Evolutionary conservation across 2,113 vertebrate genomes (phyloP).

Genomic region (Spheniscus mendiculus): DNA sequence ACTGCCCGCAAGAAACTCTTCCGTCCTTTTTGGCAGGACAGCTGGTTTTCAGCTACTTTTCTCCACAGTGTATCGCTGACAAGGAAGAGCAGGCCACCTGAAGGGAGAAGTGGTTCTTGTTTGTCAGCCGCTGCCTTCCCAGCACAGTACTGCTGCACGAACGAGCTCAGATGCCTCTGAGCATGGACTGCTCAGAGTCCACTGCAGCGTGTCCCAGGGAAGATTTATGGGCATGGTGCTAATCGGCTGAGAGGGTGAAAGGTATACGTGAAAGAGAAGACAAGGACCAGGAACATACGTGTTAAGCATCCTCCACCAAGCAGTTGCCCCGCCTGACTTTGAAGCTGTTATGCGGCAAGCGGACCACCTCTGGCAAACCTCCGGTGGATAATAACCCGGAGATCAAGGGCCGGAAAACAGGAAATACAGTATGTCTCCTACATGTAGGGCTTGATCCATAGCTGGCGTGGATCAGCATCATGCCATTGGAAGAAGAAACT

Average conservation of each 20-base stretch:
- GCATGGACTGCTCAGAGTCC: too few relatives aligned
- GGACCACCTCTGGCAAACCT: background rate
- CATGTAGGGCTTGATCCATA: background rate
- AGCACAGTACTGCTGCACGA: background rate
- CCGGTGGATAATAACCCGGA: accelerated
- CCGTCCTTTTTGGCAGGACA: slow-evolving; percentile 14
- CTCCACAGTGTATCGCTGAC: background rate
- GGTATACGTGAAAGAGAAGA: background rate
- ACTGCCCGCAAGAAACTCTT: background rate
- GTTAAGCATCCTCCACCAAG: background rate
- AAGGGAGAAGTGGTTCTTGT: slow-evolving; percentile 9
- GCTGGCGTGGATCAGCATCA: background rate
- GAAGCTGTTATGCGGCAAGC: background rate
- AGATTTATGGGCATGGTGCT: background rate
- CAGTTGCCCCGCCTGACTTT: background rate
- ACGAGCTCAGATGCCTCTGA: background rate
- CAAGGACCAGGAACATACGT: background rate
- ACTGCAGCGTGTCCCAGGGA: background rate
- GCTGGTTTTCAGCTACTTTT: slow-evolving; percentile 6
- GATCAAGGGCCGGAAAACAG: background rate
- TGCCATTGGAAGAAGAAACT: background rate
- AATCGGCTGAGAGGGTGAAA: background rate
- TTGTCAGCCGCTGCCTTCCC: background rate
- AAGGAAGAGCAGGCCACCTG: slow-evolving; percentile 26
- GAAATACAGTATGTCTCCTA: background rate